Base-by-base conservation (phyloP, 2,888 invertebrate genomes). In the Apoderus coryli region DNA sequence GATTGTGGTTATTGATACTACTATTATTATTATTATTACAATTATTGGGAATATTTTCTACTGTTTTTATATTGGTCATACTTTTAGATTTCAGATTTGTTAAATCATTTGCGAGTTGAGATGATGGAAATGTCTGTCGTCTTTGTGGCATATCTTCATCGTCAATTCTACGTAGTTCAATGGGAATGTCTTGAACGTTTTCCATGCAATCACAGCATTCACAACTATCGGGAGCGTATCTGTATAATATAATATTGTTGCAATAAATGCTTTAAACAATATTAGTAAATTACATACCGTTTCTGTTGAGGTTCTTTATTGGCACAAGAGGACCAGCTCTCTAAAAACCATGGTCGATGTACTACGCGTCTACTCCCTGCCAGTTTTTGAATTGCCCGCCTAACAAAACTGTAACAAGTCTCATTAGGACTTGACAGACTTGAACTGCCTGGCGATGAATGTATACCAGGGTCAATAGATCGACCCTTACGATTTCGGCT, bases 361-460 rank as follows among this genome's bases (percentile, higher is more conserved):
- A 48, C 48, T 29, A 60, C 59, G 14, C 70, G 56, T 37, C 64
- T 61, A 1, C 68, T 64, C 1, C 67, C 64, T 3, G 86, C 85
- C 28, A 86, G 59, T 60, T 84, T 78, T 65, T 86, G 56, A 28
- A 90, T 68, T 7, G 89, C 89, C 47, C 85, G 69, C 26, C 89
- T 66, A 4, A 90, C 86, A 54, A 90, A 90, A 46, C 88, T 88
- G 59, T 90, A 90, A 54, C 90, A 90, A 3, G 88, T 88, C 61
- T 89, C 89, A 52, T 88, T 88, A 3, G 89, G 89, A 39, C 85
- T 86, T 28, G 86, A 86, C 19, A 88, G 66, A 39, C 85, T 86
- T 12, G 88, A 86, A 38, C 84, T 85, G 45, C 85, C 84, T 11
- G 76, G 78, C 2, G 70, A 70, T 10, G 54, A 68, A 55, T 61